Conservation (phyloP, 2,797 vertebrate genomes). For the Ceryle rudis region DNA sequence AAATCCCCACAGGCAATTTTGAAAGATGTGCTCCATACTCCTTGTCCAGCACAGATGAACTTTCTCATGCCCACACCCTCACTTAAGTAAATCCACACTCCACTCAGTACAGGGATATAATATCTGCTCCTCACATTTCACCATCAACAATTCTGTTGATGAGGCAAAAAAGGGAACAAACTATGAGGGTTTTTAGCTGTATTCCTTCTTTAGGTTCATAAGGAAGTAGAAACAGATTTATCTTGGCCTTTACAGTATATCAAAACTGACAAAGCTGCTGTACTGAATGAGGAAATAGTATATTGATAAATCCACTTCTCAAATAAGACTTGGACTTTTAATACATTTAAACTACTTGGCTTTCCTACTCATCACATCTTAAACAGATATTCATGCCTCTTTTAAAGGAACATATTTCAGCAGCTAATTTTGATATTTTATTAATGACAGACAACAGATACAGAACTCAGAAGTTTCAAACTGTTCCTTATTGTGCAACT, state of each 20-base stretch:
- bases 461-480: neutral
- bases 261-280: conserved; percentile 2
- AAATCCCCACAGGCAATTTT: neutral
- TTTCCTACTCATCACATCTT: conserved; percentile 7
- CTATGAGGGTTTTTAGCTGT: neutral
- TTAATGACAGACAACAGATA: conserved; percentile 32
- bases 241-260: neutral
- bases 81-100: neutral
- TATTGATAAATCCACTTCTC: neutral
- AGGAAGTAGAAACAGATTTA: conserved; percentile 10
- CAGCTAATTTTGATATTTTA: conserved; percentile 19
- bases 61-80: neutral
- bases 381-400: neutral
- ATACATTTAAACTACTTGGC: neutral
- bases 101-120: neutral
- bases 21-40: neutral
- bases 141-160: neutral
- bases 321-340: neutral
- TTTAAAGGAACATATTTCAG: conserved; percentile 18
- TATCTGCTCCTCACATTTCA: neutral
- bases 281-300: neutral
- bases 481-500: neutral
- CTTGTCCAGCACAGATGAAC: neutral
- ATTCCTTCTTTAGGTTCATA: neutral
- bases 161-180: neutral